Conservation (phyloP, 2,888 invertebrate genomes). For the Melieria crassipennis region DNA sequence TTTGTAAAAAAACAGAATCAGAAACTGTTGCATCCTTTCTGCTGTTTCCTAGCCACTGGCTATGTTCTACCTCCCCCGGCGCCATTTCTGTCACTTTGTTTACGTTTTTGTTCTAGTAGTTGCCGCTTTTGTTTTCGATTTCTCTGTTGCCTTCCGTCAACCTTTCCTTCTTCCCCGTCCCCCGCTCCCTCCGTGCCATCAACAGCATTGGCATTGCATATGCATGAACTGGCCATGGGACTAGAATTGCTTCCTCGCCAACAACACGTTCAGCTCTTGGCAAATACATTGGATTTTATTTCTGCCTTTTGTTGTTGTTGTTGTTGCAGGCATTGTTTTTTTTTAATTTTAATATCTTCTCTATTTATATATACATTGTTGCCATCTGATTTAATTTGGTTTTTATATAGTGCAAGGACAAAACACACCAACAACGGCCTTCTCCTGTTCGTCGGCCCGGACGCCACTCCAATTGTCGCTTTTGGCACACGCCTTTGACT, state of each 20-base stretch:
- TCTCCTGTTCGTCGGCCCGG: not conserved
- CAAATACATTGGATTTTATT: not conserved
- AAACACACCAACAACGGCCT: not conserved
- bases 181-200: too few relatives aligned
- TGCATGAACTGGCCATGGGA: not conserved
- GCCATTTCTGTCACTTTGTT: not conserved
- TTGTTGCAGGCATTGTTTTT: not conserved
- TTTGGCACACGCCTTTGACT: too few relatives aligned
- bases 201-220: not conserved
- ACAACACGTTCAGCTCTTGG: not conserved
- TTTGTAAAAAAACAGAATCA: not conserved
- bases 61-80: too few relatives aligned
- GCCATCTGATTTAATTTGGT: constrained; percentile 13
- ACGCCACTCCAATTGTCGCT: too few relatives aligned
- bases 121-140: constrained; percentile 7
- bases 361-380: constrained; percentile 9
- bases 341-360: not conserved
- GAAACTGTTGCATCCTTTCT: constrained; percentile 6
- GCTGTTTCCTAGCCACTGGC: not conserved
- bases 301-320: not conserved
- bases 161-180: not conserved
- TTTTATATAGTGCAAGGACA: constrained; percentile 17
- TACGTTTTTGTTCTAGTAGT: not conserved
- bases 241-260: not conserved
- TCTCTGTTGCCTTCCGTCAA: not conserved